Evolutionary conservation across 1,140 invertebrate species (phyloP).

Genomic region (Polyergus mexicanus): DNA sequence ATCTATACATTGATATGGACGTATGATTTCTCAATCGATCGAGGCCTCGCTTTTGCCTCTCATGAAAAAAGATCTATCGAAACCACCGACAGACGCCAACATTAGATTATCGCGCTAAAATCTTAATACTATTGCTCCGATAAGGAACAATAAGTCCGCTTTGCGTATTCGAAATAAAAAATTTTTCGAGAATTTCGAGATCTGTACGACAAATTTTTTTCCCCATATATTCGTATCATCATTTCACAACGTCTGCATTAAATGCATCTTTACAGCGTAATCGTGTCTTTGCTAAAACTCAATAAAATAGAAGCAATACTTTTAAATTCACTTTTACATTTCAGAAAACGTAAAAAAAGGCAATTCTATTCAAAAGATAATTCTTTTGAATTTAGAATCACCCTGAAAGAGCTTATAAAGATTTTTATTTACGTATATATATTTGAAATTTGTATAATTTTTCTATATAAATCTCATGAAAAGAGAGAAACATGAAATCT

Average conservation of each 20-base stretch:
- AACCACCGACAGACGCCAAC: background rate
- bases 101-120: background rate
- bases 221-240: background rate
- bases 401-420: background rate
- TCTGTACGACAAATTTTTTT: background rate
- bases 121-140: background rate
- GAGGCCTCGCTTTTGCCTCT: constrained; percentile 8
- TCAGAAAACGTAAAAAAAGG: background rate
- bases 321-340: background rate
- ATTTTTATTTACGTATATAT: background rate
- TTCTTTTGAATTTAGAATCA: background rate
- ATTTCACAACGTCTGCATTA: background rate
- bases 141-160: background rate
- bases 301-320: background rate
- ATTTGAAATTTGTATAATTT: background rate
- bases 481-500: constrained; percentile 15
- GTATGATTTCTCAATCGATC: background rate
- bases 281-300: too few relatives aligned
- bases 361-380: background rate
- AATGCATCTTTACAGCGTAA: background rate
- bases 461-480: constrained; percentile 7
- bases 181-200: background rate
- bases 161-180: background rate
- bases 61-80: background rate
- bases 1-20: constrained; percentile 2